Conservation (phyloP, 2,797 vertebrate species). For the Coregonus suidteri region DNA sequence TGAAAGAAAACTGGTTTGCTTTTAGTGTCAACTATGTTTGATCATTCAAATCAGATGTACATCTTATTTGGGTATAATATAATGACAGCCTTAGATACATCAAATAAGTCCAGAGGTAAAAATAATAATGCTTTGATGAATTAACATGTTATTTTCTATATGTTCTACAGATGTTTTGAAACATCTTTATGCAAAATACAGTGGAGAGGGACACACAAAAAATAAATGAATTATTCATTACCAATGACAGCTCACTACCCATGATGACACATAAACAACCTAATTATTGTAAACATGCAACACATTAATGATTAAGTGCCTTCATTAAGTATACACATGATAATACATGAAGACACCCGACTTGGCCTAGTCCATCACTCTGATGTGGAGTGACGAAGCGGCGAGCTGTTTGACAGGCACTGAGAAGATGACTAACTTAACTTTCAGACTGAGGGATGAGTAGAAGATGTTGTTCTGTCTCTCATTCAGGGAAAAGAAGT, state of each 20-base stretch:
- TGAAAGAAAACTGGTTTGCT: background rate
- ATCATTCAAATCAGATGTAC: background rate
- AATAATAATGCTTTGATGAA: background rate
- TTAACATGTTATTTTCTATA: background rate
- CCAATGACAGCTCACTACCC: background rate
- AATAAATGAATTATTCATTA: too few relatives aligned
- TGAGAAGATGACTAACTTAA: slow-evolving; percentile 71
- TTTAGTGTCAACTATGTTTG: background rate
- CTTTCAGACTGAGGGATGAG: slow-evolving; percentile 64
- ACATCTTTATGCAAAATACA: background rate
- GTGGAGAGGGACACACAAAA: background rate
- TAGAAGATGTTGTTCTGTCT: slow-evolving; percentile 46
- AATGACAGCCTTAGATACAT: background rate
- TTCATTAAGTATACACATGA: slow-evolving; percentile 44
- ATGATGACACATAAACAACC: background rate
- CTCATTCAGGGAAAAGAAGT: slow-evolving; percentile 49
- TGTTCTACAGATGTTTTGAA: background rate
- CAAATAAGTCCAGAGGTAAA: background rate
- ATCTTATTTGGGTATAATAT: background rate
- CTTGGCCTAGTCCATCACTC: slow-evolving; percentile 47
- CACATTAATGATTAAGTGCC: slow-evolving; percentile 13
- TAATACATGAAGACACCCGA: slow-evolving; percentile 54
- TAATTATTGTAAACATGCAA: slow-evolving; percentile 2
- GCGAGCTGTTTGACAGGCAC: slow-evolving; percentile 67
- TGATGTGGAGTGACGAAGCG: slow-evolving; percentile 66